Evolutionary conservation across 2,797 vertebrate species (phyloP), one percentile per base, ranked within the genome.

Genomic region (Rhabdomys pumilio): DNA sequence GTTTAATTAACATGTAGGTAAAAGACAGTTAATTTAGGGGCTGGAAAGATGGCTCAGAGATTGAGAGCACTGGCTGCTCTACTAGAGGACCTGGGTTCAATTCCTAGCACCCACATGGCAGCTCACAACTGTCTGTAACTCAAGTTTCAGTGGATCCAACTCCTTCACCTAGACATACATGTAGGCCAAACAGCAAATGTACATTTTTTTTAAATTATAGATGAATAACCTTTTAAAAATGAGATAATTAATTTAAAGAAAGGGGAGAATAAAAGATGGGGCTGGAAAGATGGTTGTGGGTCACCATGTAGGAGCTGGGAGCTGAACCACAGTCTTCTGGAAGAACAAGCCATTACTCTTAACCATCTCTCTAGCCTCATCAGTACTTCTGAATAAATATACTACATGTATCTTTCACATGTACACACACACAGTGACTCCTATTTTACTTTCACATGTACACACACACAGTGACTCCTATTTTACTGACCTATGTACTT

Each of bases 401-500:
- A 47, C 47, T 47, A 47, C 0, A 1, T 29, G 44, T 26, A 50
- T 47, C 75, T 29, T 50, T 76, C 44, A 29, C 41, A 26, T 76
- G 73, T 76, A 76, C 24, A 47, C 8, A 83, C 75, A 12, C 80
- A 29, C 38, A 75, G 75, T 88, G 15, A 79, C 7, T 73, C 44
- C 50, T 85, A 67, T 90, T 96, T 98, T 59, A 98, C 99, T 97
- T 2, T 61, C 22, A 61, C 61, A 26, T 63, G 61, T 63, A 73
- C 22, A 47, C 4, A 44, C 75, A 12, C 81, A 24, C 31, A 65
- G 76, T 83, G 17, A 80, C 6, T 72, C 50, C 59, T 84, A 61
- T 90, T 96, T 98, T 53, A 98, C 99, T 97, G 94, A 99, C 99
- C 99, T 95, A 99, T 99, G 91, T 99, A 99, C 94, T 99, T 99